phyloP scores from a whole-genome alignment of 2,797 vertebrate genomes.

The Gymnoscopelus braueri region DNA sequence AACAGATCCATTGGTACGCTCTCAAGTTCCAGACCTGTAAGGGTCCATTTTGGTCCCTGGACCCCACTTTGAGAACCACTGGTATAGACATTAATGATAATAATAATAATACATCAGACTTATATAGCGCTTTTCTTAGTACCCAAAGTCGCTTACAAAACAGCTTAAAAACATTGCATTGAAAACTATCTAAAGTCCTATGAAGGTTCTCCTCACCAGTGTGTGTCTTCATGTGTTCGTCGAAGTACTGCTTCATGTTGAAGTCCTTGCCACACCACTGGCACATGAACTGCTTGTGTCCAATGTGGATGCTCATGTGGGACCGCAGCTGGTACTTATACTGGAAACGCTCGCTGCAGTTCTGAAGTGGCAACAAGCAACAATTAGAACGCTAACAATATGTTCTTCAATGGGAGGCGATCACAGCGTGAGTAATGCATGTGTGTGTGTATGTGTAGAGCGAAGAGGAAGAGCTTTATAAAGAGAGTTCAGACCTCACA shows the following conservation, averaged over 20 bases:
- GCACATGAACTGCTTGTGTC: slow-evolving; percentile 99
- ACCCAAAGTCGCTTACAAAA: too few species aligned
- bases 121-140: too few species aligned
- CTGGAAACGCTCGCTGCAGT: slow-evolving; percentile 87
- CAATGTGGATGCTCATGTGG: slow-evolving; percentile 98
- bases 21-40: too few species aligned
- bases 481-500: slow-evolving; percentile 87
- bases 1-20: too few species aligned
- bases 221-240: slow-evolving; percentile 98
- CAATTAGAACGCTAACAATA: too few species aligned
- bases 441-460: slow-evolving; percentile 6
- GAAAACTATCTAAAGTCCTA: not conserved
- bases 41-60: too few species aligned
- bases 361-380: slow-evolving; percentile 32
- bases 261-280: slow-evolving; percentile 99
- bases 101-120: too few species aligned
- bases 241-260: slow-evolving; percentile 99
- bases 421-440: not conserved
- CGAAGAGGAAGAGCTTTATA: slow-evolving; percentile 9
- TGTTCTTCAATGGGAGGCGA: too few species aligned
- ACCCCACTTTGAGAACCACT: too few species aligned
- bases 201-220: slow-evolving; percentile 36
- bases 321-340: slow-evolving; percentile 99
- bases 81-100: too few species aligned
- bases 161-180: too few species aligned